phyloP scores from a whole-genome alignment of 53 echinoderm and acorn worm species.

The Henricia sp. region DNA sequence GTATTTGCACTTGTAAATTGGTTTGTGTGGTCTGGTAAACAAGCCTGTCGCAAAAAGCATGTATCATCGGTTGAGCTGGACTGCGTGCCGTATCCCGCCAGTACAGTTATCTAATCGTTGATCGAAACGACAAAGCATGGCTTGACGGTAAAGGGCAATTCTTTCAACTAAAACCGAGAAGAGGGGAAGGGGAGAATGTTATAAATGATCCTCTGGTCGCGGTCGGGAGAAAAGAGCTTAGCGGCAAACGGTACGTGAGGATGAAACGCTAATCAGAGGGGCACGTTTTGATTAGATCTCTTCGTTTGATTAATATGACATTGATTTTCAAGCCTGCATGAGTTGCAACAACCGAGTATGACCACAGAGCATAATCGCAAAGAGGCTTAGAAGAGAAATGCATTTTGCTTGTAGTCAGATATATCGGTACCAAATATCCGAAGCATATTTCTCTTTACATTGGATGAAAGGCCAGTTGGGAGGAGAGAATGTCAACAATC shows the following conservation, averaged over 20 bases:
- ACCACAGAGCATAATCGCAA: background rate
- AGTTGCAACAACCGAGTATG: background rate
- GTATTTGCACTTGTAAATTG: constrained; percentile 3
- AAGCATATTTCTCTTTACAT: too few species aligned
- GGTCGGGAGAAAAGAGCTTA: background rate
- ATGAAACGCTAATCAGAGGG: background rate
- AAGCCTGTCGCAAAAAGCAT: background rate
- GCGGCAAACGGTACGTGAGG: background rate
- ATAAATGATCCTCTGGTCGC: background rate
- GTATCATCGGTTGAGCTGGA: background rate
- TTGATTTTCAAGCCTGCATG: background rate
- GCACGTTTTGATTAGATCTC: background rate
- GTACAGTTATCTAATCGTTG: background rate
- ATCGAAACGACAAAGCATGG: constrained; percentile 1
- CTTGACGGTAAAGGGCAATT: background rate
- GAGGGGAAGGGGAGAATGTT: background rate
- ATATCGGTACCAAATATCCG: too few species aligned
- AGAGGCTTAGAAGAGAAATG: background rate
- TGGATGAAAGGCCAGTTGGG: too few species aligned
- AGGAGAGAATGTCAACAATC: background rate
- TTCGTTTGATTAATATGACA: background rate
- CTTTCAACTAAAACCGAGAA: background rate
- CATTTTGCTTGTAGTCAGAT: background rate
- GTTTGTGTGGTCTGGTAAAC: constrained; percentile 3
- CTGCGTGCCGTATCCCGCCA: background rate